Base-by-base conservation (phyloP, 2,888 invertebrate species). In the Chrysolina haemoptera region DNA sequence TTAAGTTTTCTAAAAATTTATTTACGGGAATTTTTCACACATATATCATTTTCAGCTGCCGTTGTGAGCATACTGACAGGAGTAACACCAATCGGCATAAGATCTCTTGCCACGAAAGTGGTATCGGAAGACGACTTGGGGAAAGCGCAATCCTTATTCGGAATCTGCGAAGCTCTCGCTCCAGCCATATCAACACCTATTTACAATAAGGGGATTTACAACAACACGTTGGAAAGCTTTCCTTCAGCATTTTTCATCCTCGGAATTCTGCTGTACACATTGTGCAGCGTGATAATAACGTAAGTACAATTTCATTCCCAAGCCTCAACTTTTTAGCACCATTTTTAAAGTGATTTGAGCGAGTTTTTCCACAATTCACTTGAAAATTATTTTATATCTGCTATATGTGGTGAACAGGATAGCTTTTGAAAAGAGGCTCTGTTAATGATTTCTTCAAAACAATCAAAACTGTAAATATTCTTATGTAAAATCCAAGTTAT, bases 211-310 rank as follows among this genome's bases (percentile, higher is more conserved):
- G 88, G 88, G 65, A 88, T 91, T 77, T 92, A 91, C 81, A 86
- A 89, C 9, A 86, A 84, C 20, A 91, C 91, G 0, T 79, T 90
- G 43, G 85, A 89, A 0, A 86, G 87, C 0, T 89, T 90, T 82
- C 88, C 91, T 0, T 89, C 90, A n/a, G 90, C 90, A 0, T 91
- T 90, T 84, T 91, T 91, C 84, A 88, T 90, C 80, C 88, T 91
- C 79, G 90, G 91, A 48, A 78, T 80, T 9, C 50, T 83, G 27
- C 64, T 84, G 11, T 84, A 83, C 55, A 75, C 68, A 10, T 16
- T 80, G 10, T 80, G 81, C 46, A 64, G 80, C 46, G 22, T 81
- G 8, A 62, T 82, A 5, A 76, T 84, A 55, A 65, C 78, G 85
- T 85, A 80, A 84, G 84, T 82, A 79, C 35, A 43, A n/a, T 20